Conservation (phyloP, 2,797 vertebrate genomes). For the Luscinia luscinia region DNA sequence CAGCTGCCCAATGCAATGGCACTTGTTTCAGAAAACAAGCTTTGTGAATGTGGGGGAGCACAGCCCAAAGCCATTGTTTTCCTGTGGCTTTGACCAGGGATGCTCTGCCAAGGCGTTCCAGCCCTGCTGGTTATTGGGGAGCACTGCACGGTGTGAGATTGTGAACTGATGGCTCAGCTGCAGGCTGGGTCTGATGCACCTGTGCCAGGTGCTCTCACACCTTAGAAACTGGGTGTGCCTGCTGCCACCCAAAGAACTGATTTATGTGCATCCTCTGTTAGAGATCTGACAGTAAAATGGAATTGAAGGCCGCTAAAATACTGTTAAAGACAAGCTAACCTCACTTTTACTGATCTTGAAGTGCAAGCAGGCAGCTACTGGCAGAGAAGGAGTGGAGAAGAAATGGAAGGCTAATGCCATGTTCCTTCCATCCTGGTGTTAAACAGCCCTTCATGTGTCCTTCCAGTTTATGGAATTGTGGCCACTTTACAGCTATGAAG, state of each 20-base stretch:
- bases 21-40: not conserved
- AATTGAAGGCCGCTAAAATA: not conserved
- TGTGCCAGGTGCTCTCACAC: accelerated
- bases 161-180: not conserved
- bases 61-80: accelerated
- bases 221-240: not conserved
- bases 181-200: not conserved
- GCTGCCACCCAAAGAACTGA: not conserved
- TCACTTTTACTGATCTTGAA: not conserved
- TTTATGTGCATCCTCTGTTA: not conserved
- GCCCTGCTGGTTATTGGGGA: not conserved
- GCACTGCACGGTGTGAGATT: not conserved
- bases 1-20: not conserved
- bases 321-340: not conserved
- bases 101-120: not conserved
- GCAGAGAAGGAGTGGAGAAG: not conserved
- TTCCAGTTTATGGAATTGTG: conserved; percentile 23
- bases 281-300: not conserved
- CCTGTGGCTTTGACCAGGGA: accelerated
- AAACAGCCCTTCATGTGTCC: conserved; percentile 7
- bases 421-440: not conserved
- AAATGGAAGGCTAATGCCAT: not conserved
- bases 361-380: not conserved
- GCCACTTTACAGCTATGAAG: conserved; percentile 1
- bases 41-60: not conserved